Evolutionary conservation across 1,140 invertebrate genomes (phyloP).

Genomic region (Paraescarpia echinospica): DNA sequence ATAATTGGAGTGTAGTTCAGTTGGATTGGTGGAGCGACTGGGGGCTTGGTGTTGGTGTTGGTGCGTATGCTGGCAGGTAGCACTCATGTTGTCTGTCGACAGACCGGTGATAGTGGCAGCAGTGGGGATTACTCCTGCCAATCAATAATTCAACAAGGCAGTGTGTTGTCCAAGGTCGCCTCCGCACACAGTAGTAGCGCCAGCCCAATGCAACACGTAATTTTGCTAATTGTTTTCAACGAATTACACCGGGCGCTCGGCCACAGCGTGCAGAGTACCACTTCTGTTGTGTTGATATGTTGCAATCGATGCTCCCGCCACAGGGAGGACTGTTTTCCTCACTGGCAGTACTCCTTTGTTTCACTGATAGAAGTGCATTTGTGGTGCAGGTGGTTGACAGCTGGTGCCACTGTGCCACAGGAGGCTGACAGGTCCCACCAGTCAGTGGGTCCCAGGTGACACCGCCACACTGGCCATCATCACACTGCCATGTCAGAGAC

Average conservation of each 20-base stretch:
- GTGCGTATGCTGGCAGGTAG: background rate
- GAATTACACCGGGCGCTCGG: background rate
- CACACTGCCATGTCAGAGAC: background rate
- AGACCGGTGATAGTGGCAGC: too few species aligned
- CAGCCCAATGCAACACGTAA: background rate
- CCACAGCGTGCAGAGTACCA: too few species aligned
- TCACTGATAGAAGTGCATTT: background rate
- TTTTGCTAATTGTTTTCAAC: background rate
- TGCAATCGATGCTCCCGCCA: background rate
- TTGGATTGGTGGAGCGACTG: background rate
- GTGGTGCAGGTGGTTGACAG: background rate
- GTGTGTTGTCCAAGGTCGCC: background rate
- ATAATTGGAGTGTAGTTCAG: background rate
- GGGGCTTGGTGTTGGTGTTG: background rate
- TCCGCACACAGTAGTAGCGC: background rate
- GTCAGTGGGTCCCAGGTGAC: too few species aligned
- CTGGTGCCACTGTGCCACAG: background rate
- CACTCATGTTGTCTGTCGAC: background rate
- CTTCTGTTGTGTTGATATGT: background rate
- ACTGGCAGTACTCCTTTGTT: background rate
- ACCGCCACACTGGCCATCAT: too few species aligned
- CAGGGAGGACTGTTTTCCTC: background rate
- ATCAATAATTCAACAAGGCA: slow-evolving; percentile 6
- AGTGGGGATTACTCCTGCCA: background rate
- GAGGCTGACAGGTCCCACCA: too few species aligned